Evolutionary conservation across 2,113 vertebrate species (phyloP), one percentile per base, ranked within the genome.

Genomic region (Tachysurus vachellii): DNA sequence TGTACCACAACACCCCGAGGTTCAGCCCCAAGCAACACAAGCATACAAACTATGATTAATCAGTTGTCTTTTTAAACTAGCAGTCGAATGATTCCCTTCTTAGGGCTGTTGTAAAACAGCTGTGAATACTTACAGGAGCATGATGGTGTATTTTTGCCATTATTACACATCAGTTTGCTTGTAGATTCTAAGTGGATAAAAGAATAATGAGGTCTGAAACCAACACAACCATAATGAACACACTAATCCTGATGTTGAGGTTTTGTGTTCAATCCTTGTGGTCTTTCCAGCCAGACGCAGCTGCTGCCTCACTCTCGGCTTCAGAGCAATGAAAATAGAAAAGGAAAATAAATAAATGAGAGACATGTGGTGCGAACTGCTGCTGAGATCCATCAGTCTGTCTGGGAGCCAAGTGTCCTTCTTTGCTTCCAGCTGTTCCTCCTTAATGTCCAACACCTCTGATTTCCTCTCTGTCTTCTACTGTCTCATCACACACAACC

Each of bases 391-490:
- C 81, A 59, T 80, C 89, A 90, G 57, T 17, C 6, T 77, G 28
- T 82, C 80, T 54, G 12, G 47, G 44, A n/a, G 16, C 47, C 86
- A 88, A 79, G 86, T 82, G 76, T 85, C 50, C 53, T 53, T 26
- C 36, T 73, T 57, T 59, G 73, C 14, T 70, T 70, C 86, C 88
- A 91, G 90, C 88, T 91, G 90, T 86, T 89, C 36, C 56, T 19
- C 54, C 59, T 82, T 53, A 85, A 59, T 42, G 76, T 82, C 42
- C 83, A 42, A 76, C 80, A 61, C 71, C 81, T 66, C 70, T 79
- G 68, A 16, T 50, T 64, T 66, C 75, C 28, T 26, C 56, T 73
- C 23, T 64, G 81, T 82, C 87, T 83, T 88, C 87, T 88, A 54
- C 68, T 47, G 68, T 86, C 84, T 80, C 54, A 80, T 53, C 83